Evolutionary conservation across 2,888 invertebrate species (phyloP).

Genomic region (Deladenus siricidicola): DNA sequence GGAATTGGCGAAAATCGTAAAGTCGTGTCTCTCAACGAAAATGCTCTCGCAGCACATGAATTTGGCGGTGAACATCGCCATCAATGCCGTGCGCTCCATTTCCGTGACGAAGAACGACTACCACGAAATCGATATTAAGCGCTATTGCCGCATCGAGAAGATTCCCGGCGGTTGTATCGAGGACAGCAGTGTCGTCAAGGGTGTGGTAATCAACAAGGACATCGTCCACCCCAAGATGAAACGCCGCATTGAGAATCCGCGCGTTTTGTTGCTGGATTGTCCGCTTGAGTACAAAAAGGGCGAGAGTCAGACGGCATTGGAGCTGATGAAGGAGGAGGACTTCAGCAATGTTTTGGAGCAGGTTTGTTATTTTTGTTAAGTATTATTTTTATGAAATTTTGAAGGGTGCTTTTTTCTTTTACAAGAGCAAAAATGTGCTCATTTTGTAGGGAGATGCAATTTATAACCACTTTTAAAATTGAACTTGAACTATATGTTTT

Average conservation of each 20-base stretch:
- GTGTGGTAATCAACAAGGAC: slow-evolving; percentile 97
- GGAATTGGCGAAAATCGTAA: slow-evolving; percentile 75
- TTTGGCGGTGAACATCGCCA: slow-evolving; percentile 84
- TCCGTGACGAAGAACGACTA: slow-evolving; percentile 65
- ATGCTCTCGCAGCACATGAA: slow-evolving; percentile 92
- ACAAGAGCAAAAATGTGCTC: background rate
- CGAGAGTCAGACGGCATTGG: slow-evolving; percentile 59
- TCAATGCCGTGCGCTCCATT: slow-evolving; percentile 88
- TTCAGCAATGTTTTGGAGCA: slow-evolving; percentile 86
- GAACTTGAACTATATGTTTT: too few relatives aligned
- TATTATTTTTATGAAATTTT: background rate
- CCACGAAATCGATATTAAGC: slow-evolving; percentile 91
- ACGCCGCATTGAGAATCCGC: slow-evolving; percentile 83
- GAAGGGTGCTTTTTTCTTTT: background rate
- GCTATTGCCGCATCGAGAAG: slow-evolving; percentile 55
- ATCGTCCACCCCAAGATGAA: slow-evolving; percentile 96
- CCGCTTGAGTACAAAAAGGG: slow-evolving; percentile 97
- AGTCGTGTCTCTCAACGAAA: slow-evolving; percentile 91
- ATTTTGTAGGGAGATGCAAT: slow-evolving; percentile 4
- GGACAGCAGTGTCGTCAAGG: slow-evolving; percentile 81
- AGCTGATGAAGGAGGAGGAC: slow-evolving; percentile 85
- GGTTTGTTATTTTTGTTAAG: slow-evolving; percentile 20
- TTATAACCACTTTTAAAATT: background rate
- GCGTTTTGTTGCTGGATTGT: slow-evolving; percentile 88
- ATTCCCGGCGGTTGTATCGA: slow-evolving; percentile 92